Evolutionary conservation across 2,888 invertebrate genomes (phyloP).

Genomic region (Latheticus oryzae): DNA sequence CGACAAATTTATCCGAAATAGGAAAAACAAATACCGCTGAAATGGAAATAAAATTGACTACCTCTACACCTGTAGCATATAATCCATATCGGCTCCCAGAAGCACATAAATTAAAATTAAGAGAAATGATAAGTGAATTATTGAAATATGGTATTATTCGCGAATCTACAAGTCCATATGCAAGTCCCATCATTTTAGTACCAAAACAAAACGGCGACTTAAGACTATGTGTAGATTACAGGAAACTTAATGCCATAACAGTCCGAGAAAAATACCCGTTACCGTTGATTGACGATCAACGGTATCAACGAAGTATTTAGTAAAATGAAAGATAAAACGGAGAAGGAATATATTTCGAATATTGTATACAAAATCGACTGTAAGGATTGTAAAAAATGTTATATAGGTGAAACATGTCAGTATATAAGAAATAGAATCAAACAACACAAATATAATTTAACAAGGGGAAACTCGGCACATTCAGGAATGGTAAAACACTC

Average conservation of each 20-base stretch:
- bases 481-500: too few species aligned
- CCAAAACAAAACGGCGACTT: background rate
- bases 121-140: background rate
- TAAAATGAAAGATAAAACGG: too few species aligned
- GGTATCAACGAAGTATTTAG: too few species aligned
- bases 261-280: constrained; percentile 50
- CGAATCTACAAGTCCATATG: background rate
- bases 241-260: constrained; percentile 50
- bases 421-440: too few species aligned
- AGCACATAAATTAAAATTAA: background rate
- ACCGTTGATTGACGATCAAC: constrained; percentile 54
- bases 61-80: background rate
- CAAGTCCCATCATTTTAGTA: background rate
- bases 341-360: too few species aligned
- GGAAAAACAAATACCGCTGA: background rate
- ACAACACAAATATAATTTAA: too few species aligned
- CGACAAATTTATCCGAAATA: background rate
- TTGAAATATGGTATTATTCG: background rate
- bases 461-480: too few species aligned
- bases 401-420: too few species aligned
- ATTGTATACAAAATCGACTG: too few species aligned
- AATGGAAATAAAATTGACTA: background rate
- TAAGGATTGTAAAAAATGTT: too few species aligned
- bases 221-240: background rate
- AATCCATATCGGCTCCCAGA: background rate